A percentile compares a stretch with the other conserved stretches of the same genome.
Conservation (phyloP, 2,888 invertebrate species). For the Conomelus anceps region DNA sequence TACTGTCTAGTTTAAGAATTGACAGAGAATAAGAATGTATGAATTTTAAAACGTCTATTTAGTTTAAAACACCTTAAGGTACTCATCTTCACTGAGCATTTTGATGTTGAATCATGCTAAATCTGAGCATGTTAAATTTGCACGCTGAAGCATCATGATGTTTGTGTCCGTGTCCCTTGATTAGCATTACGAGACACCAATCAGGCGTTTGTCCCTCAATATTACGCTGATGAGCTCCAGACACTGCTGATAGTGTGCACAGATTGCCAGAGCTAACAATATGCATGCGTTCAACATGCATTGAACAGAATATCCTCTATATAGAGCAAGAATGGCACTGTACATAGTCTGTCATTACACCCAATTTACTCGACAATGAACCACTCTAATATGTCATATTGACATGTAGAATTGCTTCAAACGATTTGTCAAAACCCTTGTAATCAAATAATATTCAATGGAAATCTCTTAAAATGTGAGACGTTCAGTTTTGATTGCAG, state of each 20-base stretch:
- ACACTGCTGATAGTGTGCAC: not conserved
- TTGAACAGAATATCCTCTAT: too few species aligned
- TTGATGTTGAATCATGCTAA: not conserved
- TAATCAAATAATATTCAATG: too few species aligned
- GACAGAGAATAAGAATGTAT: too few species aligned
- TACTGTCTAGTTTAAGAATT: too few species aligned
- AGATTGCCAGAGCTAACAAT: not conserved
- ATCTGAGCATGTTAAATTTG: too few species aligned
- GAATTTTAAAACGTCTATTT: too few species aligned
- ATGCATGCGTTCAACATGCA: not conserved
- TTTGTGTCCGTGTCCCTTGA: not conserved
- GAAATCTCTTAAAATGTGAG: too few species aligned
- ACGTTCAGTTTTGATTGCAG: too few species aligned
- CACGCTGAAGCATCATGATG: too few species aligned
- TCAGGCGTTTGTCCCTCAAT: not conserved
- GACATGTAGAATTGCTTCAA: not conserved
- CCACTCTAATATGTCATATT: not conserved
- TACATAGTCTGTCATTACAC: not conserved
- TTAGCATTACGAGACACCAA: not conserved
- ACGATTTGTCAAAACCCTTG: too few species aligned
- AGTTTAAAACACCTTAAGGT: too few species aligned
- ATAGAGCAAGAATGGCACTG: not conserved
- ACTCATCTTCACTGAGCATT: not conserved
- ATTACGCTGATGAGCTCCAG: not conserved
- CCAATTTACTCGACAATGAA: not conserved